Base-by-base conservation (phyloP, 2,113 vertebrate species). In the Syrrhaptes paradoxus region DNA sequence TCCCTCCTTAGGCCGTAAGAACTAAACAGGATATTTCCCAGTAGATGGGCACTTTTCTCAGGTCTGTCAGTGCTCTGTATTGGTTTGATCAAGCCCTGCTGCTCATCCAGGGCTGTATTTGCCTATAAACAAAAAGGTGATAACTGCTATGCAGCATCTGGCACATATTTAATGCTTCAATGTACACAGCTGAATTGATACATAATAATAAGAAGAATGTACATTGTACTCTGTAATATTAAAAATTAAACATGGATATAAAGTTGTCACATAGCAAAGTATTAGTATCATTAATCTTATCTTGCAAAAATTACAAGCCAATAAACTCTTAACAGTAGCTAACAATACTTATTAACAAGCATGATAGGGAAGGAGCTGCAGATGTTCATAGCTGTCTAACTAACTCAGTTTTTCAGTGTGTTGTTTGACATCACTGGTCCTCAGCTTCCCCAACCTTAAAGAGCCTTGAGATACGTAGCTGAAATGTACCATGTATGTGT, bases 131-230 rank as follows among this genome's bases (percentile, higher is more conserved):
- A 55, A 24, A 38, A 75, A 95, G 55, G 43, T 78, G 55, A 78
- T 88, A 96, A 90, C 61, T 86, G 54, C 72, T 91, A 1, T 25
- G 34, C 51, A 91, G 58, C 75, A 93, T 80, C 90, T 90, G 85
- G 29, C 75, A 67, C 29, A 22, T 66, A 67, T 76, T 93, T 91
- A 83, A 48, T 91, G 87, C 43, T 74, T 88, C 31, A 2, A 1
- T 84, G 59, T 83, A 46, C 48, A 59, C 43, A 87, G 73, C 25
- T 87, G 34, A 90, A 85, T 48, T 81, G 51, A 80, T 68, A 52
- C 13, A 57, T 59, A 48, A 77, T 55, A 82, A 79, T 55, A 83
- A 86, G 85, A 85, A 65, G 4, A 76, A 80, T 20, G 18, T 72
- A 46, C 9, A 4, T 43, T 74, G 58, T 67, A 55, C 24, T 77